phyloP scores from a whole-genome alignment of 2,797 vertebrate species.

The Linurgus olivaceus region DNA sequence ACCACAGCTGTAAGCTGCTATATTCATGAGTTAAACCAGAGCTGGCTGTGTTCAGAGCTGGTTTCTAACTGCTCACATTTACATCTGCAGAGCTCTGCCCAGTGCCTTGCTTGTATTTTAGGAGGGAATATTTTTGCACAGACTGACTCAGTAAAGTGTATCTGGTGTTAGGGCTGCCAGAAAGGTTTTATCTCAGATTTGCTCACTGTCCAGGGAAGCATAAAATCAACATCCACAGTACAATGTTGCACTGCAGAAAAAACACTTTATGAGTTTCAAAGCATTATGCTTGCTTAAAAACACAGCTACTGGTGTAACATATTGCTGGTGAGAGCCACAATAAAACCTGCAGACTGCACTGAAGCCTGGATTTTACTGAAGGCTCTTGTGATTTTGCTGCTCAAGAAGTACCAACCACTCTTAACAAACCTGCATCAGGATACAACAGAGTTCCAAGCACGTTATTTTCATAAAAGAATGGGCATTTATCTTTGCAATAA shows the following conservation, averaged over 20 bases:
- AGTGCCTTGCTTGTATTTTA: not conserved
- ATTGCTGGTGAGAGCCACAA: not conserved
- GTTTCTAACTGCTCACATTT: not conserved
- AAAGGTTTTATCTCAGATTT: not conserved
- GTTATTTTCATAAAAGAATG: not conserved
- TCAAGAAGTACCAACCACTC: not conserved
- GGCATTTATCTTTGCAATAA: not conserved
- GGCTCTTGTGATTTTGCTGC: not conserved
- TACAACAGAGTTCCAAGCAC: not conserved
- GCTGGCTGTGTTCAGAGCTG: not conserved
- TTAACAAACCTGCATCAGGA: not conserved
- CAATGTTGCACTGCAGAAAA: not conserved
- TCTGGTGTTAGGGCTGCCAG: not conserved
- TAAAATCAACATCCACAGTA: not conserved
- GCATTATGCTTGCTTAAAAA: not conserved
- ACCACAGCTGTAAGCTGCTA: not conserved
- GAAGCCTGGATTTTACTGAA: not conserved
- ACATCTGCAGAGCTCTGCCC: not conserved
- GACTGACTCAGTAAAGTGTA: not conserved
- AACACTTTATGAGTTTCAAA: not conserved
- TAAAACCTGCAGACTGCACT: not conserved
- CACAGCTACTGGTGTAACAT: not conserved
- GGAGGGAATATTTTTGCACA: not conserved
- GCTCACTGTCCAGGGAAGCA: not conserved
- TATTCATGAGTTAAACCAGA: not conserved